These are phyloP conservation scores for Theristus sp. DNA, from an alignment of 2,888 invertebrate genomes.

Conservation along the genomic window DNA sequence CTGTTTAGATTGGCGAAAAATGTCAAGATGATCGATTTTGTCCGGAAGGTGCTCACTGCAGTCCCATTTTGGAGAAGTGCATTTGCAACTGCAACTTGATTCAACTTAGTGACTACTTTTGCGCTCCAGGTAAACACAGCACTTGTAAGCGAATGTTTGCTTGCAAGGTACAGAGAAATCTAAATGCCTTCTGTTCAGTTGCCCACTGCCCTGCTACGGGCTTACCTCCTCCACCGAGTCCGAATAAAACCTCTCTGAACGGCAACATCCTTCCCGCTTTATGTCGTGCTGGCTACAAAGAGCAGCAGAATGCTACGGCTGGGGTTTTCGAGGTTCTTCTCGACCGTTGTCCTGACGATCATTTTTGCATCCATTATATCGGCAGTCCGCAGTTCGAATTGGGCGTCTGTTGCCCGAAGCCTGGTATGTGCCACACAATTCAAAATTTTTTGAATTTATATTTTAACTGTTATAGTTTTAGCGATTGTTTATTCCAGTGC, in stretches of 20 bases:
- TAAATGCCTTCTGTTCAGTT: neutral
- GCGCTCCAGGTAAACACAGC: neutral
- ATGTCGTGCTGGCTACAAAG: neutral
- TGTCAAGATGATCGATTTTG: neutral
- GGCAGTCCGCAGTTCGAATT: neutral
- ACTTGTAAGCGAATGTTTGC: too few species aligned
- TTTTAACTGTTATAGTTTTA: too few species aligned
- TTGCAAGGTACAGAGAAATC: neutral
- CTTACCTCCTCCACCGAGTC: neutral
- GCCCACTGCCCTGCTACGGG: neutral
- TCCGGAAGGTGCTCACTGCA: neutral
- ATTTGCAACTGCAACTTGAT: neutral
- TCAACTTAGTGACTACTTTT: neutral
- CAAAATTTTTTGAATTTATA: too few species aligned
- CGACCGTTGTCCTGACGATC: neutral
- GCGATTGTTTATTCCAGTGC: neutral
- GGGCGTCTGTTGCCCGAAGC: neutral
- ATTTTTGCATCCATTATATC: neutral
- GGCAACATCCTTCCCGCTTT: too few species aligned
- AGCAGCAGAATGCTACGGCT: neutral
- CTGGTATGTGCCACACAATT: neutral
- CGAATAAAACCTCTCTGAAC: neutral
- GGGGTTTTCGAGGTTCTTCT: neutral
- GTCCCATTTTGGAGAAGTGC: neutral
- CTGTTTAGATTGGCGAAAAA: neutral